Conservation (phyloP, 2,113 vertebrate species). For the Gobius niger region DNA sequence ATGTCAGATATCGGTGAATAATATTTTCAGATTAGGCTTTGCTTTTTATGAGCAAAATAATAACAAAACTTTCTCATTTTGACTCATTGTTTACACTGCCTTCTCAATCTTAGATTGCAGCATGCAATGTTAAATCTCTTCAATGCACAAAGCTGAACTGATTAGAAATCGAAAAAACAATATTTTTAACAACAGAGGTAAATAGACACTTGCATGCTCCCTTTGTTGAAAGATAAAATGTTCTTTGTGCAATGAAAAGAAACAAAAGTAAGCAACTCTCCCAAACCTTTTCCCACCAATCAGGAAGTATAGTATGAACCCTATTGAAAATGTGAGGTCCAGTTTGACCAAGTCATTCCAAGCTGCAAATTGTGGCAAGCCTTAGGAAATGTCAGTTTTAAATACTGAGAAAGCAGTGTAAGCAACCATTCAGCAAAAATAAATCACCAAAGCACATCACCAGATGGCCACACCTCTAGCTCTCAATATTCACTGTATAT, state of each 20-base stretch:
- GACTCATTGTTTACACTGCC: constrained; percentile 82
- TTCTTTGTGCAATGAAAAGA: constrained; percentile 80
- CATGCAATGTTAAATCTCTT: constrained; percentile 75
- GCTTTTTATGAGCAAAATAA: constrained; percentile 19
- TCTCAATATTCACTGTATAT: constrained; percentile 42
- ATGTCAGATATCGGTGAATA: constrained; percentile 9
- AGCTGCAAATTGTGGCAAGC: constrained; percentile 40
- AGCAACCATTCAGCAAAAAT: constrained; percentile 56
- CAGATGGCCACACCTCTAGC: constrained; percentile 74
- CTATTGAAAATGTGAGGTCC: constrained; percentile 80
- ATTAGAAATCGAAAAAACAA: constrained; percentile 53
- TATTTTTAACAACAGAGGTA: constrained; percentile 36
- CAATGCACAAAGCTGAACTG: constrained; percentile 73
- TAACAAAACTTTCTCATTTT: constrained; percentile 67
- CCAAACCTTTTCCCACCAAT: constrained; percentile 64
- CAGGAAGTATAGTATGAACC: constrained; percentile 82
- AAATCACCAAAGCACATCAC: constrained; percentile 69
- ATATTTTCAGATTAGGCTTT: constrained; percentile 13
- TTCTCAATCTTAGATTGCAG: constrained; percentile 73
- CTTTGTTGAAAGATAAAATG: constrained; percentile 42
- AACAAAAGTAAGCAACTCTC: constrained; percentile 76
- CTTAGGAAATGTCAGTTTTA: constrained; percentile 29
- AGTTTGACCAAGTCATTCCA: constrained; percentile 59
- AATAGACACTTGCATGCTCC: constrained; percentile 49
- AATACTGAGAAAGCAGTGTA: constrained; percentile 82